Evolutionary conservation across 1,140 invertebrate genomes (phyloP), one percentile per base, ranked within the genome.

Genomic region (Ephestia elutella): DNA sequence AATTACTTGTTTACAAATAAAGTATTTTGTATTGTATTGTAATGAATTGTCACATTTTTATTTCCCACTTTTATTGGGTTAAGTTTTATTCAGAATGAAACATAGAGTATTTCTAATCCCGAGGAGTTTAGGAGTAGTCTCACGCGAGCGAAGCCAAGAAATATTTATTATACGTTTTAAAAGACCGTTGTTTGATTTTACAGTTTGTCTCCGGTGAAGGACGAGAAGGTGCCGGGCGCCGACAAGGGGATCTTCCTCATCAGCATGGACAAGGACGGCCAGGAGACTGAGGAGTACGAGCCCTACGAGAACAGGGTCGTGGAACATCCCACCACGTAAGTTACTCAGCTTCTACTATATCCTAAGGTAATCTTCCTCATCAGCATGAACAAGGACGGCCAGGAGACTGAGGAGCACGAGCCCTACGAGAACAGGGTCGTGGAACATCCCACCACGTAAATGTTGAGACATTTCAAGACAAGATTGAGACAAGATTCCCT

Each of bases 251-350:
- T 87, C 50, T 85, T 74, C 71, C 68, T 87, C 5, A 79, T 84
- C 1, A 82, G 82, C 53, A 77, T 87, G 78, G 80, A 74, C 10
- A 79, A 82, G 56, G 84, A 83, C 56, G 70, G 77, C 50, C 59
- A 73, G 44, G 78, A 82, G 48, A 77, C 75, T 1, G 82, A 87
- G 38, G 82, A 85, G 28, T 90, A 90, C 54, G 87, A 90, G 59
- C 89, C 89, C 5, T 88, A 89, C 54, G 75, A 86, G 53, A 84
- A 90, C 74, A 71, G 89, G 62, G 75, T 79, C 4, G 83, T 89
- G 0, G 77, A 85, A 7, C 82, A 90, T 59, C 89, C 89, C 0
- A 89, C 89, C 13, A 89, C 85, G 89, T 89, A 67, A 82, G 86
- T 76, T 56, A 10, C 50, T 1, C 38, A 15, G 28, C 1, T 38